Evolutionary conservation across 35 echinoderm and acorn worm genomes (phyloP).

Genomic region (Apostichopus japonicus): DNA sequence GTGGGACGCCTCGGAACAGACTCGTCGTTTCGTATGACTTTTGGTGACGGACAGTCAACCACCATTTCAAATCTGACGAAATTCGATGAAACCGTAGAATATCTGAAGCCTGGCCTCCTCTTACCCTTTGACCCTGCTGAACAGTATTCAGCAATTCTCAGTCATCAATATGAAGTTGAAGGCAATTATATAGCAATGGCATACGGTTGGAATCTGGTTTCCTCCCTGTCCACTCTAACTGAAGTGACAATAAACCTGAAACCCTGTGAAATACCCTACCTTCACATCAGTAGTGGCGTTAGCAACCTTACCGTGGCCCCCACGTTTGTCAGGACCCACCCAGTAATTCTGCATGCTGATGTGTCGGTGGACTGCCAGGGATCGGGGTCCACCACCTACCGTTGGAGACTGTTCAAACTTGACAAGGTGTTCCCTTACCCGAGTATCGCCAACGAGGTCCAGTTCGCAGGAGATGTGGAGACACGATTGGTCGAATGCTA

Average conservation of each 20-base stretch:
- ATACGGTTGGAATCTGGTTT: constrained; percentile 61
- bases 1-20: constrained; percentile 56
- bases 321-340: constrained; percentile 48
- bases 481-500: constrained; percentile 64
- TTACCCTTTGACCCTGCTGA: constrained; percentile 73
- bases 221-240: constrained; percentile 19
- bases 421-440: constrained; percentile 65
- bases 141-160: constrained; percentile 54
- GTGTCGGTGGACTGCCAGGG: constrained; percentile 57
- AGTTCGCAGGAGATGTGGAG: constrained; percentile 43
- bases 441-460: constrained; percentile 57
- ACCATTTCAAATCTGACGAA: constrained; percentile 28
- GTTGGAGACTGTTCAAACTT: constrained; percentile 76
- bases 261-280: constrained; percentile 62
- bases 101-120: constrained; percentile 56
- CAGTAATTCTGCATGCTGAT: constrained; percentile 49
- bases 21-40: constrained; percentile 53
- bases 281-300: constrained; percentile 70
- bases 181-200: constrained; percentile 60
- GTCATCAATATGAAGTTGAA: constrained; percentile 53
- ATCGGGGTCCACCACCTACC: constrained; percentile 43
- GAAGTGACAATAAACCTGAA: constrained; percentile 61
- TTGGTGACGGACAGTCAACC: constrained; percentile 66
- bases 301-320: constrained; percentile 34
- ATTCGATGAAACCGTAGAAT: constrained; percentile 14